Conservation (phyloP, 1,140 invertebrate genomes). For the Scaptomyza montana region DNA sequence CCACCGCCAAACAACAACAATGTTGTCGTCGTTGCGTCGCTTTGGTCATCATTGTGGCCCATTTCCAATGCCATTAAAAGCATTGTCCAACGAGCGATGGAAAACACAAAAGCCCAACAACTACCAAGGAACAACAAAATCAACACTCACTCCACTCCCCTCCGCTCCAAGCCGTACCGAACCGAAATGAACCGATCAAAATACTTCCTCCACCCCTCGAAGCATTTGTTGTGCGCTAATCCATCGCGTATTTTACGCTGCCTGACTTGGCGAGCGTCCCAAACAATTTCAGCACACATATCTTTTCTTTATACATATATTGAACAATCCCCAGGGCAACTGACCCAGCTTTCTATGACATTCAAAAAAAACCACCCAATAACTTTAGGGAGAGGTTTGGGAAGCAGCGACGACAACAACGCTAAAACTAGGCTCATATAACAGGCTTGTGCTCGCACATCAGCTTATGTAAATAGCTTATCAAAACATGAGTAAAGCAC, state of each 20-base stretch:
- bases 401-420: constrained; percentile 5
- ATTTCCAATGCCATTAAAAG: constrained; percentile 79
- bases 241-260: constrained; percentile 74
- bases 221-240: constrained; percentile 72
- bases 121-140: neutral
- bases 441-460: constrained; percentile 59
- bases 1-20: constrained; percentile 12
- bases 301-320: constrained; percentile 25
- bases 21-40: constrained; percentile 38
- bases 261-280: constrained; percentile 60
- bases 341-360: constrained; percentile 59
- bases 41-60: constrained; percentile 67
- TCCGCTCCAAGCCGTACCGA: neutral
- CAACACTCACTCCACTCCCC: too few relatives aligned
- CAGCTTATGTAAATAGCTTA: constrained; percentile 75
- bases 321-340: constrained; percentile 32
- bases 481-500: constrained; percentile 43
- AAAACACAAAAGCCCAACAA: constrained; percentile 40
- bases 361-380: neutral
- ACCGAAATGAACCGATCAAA: constrained; percentile 1
- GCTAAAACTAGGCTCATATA: constrained; percentile 41
- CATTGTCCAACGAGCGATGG: constrained; percentile 53
- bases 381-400: neutral
- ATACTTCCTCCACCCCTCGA: constrained; percentile 2
- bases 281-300: constrained; percentile 36